These are phyloP conservation scores for Drosophila ironensis DNA, from an alignment of 1,140 invertebrate species.

Conservation along the genomic window DNA sequence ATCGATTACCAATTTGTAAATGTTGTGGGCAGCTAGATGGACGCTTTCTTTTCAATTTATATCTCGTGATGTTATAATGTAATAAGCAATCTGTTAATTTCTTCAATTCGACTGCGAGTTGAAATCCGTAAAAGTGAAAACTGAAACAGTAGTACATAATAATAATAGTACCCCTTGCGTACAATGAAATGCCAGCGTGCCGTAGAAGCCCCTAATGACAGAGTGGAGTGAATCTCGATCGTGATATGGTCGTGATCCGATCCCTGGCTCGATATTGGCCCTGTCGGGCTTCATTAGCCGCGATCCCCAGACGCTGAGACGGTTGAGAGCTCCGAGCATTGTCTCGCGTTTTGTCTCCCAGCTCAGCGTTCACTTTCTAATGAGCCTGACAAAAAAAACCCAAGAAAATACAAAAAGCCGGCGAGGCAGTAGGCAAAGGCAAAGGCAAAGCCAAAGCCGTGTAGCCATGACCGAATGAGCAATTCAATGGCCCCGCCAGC, in stretches of 20 bases:
- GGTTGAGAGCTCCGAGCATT: constrained; percentile 10
- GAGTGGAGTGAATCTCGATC: constrained; percentile 42
- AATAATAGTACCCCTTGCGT: constrained; percentile 3
- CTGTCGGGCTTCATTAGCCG: constrained; percentile 45
- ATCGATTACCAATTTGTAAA: too few species aligned
- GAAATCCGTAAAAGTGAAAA: constrained; percentile 23
- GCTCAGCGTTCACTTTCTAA: constrained; percentile 69
- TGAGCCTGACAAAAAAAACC: constrained; percentile 28
- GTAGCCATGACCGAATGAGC: constrained; percentile 75
- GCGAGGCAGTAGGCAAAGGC: constrained; percentile 28
- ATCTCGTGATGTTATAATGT: too few species aligned
- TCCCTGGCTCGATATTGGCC: constrained; percentile 31
- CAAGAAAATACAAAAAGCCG: constrained; percentile 7
- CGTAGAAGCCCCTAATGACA: constrained; percentile 34
- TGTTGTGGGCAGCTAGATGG: too few species aligned
- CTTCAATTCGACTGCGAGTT: background rate
- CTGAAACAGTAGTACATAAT: background rate
- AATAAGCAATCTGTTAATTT: background rate
- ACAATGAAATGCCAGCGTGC: constrained; percentile 4
- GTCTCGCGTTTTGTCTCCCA: constrained; percentile 60
- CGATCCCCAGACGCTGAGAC: constrained; percentile 10
- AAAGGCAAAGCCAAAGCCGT: constrained; percentile 21
- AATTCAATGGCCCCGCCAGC: constrained; percentile 54
- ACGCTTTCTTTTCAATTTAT: too few species aligned
- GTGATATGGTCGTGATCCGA: constrained; percentile 46